These are phyloP conservation scores for Paratrypauchen microcephalus DNA, from an alignment of 2,797 vertebrate species.

Conservation along the genomic window DNA sequence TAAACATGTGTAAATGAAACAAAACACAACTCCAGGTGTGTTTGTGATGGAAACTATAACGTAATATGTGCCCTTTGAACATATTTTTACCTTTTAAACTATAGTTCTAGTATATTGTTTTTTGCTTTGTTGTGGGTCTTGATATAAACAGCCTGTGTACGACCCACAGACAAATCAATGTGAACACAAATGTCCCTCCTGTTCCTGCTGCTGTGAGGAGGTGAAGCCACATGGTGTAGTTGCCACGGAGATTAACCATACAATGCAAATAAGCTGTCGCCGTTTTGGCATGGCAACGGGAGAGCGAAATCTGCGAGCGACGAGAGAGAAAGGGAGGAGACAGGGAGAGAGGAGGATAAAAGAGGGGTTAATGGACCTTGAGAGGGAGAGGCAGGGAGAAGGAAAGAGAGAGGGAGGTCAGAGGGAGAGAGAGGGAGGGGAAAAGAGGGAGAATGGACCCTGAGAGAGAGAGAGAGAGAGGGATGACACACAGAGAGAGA, in stretches of 20 bases:
- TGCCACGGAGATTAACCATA: conserved; percentile 48
- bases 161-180: conserved; percentile 6
- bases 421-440: background rate
- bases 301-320: background rate
- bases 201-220: conserved; percentile 36
- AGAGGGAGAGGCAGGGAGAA: background rate
- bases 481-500: background rate
- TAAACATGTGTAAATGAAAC: too few species aligned
- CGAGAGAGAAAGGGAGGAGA: background rate
- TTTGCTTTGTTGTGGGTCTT: background rate
- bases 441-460: background rate
- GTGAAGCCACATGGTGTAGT: conserved; percentile 49
- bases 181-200: conserved; percentile 12
- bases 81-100: background rate
- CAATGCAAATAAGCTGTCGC: conserved; percentile 65
- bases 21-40: too few species aligned
- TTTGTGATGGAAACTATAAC: too few species aligned
- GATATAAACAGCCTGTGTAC: background rate
- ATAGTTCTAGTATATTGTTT: background rate
- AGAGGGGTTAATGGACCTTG: background rate
- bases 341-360: background rate
- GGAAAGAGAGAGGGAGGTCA: background rate
- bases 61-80: too few species aligned
- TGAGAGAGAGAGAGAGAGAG: background rate
- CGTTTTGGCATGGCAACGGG: conserved; percentile 43